Evolutionary conservation across 2,113 vertebrate genomes (phyloP).

Genomic region (Tachysurus fulvidraco): DNA sequence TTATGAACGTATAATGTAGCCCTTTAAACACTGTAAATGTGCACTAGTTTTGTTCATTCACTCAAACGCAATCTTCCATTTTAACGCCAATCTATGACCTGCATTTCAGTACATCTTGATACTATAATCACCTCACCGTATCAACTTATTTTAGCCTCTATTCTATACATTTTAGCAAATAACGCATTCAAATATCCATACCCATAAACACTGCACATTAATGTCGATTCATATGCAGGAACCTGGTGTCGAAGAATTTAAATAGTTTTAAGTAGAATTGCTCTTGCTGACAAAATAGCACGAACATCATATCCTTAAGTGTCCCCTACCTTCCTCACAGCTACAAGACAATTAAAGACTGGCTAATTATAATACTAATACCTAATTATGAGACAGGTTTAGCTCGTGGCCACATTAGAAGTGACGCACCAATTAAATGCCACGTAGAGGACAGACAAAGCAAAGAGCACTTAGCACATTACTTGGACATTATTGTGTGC

Average conservation of each 20-base stretch:
- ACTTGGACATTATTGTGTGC: background rate
- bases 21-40: background rate
- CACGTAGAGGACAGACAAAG: background rate
- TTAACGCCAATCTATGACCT: background rate
- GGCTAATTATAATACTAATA: background rate
- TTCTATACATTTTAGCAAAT: background rate
- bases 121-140: background rate
- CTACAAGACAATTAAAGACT: constrained; percentile 5
- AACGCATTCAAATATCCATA: background rate
- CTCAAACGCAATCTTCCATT: background rate
- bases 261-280: background rate
- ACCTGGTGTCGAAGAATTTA: background rate
- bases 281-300: background rate
- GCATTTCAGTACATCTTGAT: background rate
- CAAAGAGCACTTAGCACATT: background rate
- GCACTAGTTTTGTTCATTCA: background rate
- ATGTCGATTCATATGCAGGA: background rate
- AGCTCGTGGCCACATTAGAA: background rate
- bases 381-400: constrained; percentile 7
- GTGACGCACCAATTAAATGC: background rate
- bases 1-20: background rate
- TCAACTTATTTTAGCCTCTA: background rate
- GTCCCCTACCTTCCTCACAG: background rate
- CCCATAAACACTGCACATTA: background rate
- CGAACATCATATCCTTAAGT: background rate